A percentile compares a stretch with the other conserved stretches of the same genome.
phyloP scores from a whole-genome alignment of 2,113 vertebrate genomes.

The Fregetta grallaria region DNA sequence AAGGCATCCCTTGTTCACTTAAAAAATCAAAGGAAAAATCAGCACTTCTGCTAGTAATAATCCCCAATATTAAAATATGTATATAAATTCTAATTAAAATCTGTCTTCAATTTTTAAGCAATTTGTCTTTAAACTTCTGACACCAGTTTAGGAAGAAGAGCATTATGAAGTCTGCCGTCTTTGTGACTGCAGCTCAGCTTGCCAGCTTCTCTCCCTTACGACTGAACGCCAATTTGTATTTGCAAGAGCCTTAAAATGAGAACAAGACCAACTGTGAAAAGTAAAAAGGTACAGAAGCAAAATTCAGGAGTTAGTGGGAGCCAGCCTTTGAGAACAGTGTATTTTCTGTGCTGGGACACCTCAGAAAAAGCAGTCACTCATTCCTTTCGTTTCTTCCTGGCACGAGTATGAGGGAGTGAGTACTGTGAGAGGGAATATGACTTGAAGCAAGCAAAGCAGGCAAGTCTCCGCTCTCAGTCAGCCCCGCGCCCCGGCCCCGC shows the following conservation, averaged over 20 bases:
- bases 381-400: neutral
- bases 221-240: rapidly evolving
- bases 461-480: neutral
- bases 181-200: neutral
- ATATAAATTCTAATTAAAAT: neutral
- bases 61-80: neutral
- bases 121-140: neutral
- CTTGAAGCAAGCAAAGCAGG: too few relatives aligned
- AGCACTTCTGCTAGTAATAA: neutral
- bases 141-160: neutral
- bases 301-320: neutral
- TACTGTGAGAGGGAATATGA: neutral
- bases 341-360: neutral
- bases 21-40: neutral
- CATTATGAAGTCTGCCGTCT: neutral
- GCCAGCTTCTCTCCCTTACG: neutral
- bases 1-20: neutral
- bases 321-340: neutral
- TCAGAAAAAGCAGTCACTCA: neutral
- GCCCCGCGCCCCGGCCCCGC: neutral
- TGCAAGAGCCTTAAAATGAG: neutral
- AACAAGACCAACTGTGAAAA: neutral
- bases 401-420: neutral
- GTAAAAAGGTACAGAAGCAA: neutral
- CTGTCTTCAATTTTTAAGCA: neutral